Conservation (phyloP, 1,140 invertebrate species). For the Dendroctonus ponderosae region DNA sequence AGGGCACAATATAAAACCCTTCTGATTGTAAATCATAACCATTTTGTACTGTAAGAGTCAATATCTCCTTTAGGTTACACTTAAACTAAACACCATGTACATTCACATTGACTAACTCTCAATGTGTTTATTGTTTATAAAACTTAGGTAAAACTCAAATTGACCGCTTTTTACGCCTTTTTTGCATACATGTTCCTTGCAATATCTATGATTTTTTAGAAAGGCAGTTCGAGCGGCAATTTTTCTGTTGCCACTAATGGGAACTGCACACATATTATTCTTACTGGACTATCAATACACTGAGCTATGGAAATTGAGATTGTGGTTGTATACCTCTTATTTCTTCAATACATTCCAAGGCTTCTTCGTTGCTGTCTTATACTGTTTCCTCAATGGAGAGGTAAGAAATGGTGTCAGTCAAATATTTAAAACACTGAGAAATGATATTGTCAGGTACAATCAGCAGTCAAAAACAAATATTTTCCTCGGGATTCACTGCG, state of each 20-base stretch:
- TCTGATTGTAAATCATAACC: too few species aligned
- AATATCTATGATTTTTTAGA: conserved; percentile 50
- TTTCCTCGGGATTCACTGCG: conserved; percentile 42
- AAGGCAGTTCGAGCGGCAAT: conserved; percentile 79
- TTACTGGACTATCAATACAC: conserved; percentile 67
- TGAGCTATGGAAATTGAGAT: conserved; percentile 67
- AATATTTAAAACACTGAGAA: background rate
- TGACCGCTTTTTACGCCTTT: too few species aligned
- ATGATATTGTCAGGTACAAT: conserved; percentile 37
- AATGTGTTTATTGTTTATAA: too few species aligned
- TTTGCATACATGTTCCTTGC: background rate
- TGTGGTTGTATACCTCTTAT: conserved; percentile 79
- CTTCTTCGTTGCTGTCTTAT: conserved; percentile 78
- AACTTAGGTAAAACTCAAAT: too few species aligned
- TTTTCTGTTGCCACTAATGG: conserved; percentile 77
- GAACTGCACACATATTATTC: conserved; percentile 75
- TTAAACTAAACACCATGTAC: too few species aligned
- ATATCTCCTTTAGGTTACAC: too few species aligned
- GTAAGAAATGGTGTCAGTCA: conserved; percentile 53
- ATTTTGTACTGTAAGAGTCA: too few species aligned
- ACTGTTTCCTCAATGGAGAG: conserved; percentile 88
- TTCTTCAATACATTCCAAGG: conserved; percentile 85
- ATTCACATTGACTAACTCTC: too few species aligned
- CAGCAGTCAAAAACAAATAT: conserved; percentile 45
- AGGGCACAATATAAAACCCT: too few species aligned